Conservation (phyloP, 1,140 invertebrate species). For the Eueides isabella region DNA sequence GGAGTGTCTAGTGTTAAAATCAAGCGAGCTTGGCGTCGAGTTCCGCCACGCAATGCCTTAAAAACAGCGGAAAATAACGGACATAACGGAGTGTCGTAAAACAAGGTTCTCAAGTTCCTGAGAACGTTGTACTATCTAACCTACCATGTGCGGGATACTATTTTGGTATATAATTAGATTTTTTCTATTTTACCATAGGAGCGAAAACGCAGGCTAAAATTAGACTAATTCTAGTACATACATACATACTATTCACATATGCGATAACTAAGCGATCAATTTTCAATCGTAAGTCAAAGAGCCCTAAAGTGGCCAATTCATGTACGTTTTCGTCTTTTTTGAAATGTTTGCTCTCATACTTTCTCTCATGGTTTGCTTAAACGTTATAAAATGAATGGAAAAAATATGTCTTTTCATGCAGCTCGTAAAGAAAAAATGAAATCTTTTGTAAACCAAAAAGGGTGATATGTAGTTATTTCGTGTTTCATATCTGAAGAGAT, state of each 20-base stretch:
- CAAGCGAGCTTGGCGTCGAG: too few species aligned
- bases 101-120: too few species aligned
- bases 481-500: constrained; percentile 7
- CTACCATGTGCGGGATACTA: too few species aligned
- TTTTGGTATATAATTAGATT: too few species aligned
- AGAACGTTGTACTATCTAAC: too few species aligned
- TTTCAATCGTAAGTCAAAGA: constrained; percentile 2
- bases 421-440: constrained; percentile 21
- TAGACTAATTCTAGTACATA: too few species aligned
- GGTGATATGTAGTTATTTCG: constrained; percentile 5
- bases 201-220: too few species aligned
- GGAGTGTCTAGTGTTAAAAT: too few species aligned
- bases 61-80: too few species aligned
- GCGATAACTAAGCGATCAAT: neutral
- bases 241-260: neutral
- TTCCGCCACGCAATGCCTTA: too few species aligned
- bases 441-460: constrained; percentile 23
- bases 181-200: too few species aligned
- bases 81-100: too few species aligned
- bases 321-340: constrained; percentile 3
- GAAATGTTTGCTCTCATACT: neutral
- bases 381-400: neutral
- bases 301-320: constrained; percentile 1
- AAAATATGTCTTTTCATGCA: constrained; percentile 27
- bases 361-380: neutral